Conservation (phyloP, 2,888 invertebrate species). For the Leucophenga montana region DNA sequence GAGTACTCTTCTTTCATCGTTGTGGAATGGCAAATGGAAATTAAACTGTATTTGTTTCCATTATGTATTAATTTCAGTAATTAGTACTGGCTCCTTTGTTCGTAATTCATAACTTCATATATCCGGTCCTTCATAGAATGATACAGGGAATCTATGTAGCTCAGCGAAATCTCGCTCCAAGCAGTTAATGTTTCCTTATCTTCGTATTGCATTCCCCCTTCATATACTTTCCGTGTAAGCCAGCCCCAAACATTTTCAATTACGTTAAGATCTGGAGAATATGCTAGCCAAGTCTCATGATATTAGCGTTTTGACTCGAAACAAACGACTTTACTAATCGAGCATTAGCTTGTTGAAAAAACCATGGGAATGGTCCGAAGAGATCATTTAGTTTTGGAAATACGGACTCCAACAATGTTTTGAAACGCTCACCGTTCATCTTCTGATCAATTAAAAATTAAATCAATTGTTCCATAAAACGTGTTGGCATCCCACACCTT, state of each 20-base stretch:
- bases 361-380: slow-evolving; percentile 30
- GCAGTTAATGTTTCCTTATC: slow-evolving; percentile 28
- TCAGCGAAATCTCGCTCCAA: slow-evolving; percentile 22
- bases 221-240: slow-evolving; percentile 30
- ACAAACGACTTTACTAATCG: slow-evolving; percentile 35
- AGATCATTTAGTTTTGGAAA: slow-evolving; percentile 25
- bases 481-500: slow-evolving; percentile 6
- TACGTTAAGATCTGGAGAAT: slow-evolving; percentile 36
- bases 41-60: no score
- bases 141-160: slow-evolving; percentile 27
- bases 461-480: slow-evolving; percentile 17
- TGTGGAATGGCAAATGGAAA: no score
- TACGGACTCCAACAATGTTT: slow-evolving; percentile 18
- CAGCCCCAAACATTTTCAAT: slow-evolving; percentile 38
- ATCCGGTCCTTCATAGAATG: slow-evolving; percentile 27
- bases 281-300: slow-evolving; percentile 34
- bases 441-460: slow-evolving; percentile 16
- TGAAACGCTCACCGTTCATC: neutral
- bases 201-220: slow-evolving; percentile 29
- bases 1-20: no score
- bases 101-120: slow-evolving; percentile 27
- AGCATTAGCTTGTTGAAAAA: slow-evolving; percentile 35
- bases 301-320: slow-evolving; percentile 32
- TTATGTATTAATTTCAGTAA: slow-evolving; percentile 24
- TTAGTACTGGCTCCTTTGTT: slow-evolving; percentile 31